Evolutionary conservation across 2,797 vertebrate species (phyloP).

Genomic region (Selene dorsalis): DNA sequence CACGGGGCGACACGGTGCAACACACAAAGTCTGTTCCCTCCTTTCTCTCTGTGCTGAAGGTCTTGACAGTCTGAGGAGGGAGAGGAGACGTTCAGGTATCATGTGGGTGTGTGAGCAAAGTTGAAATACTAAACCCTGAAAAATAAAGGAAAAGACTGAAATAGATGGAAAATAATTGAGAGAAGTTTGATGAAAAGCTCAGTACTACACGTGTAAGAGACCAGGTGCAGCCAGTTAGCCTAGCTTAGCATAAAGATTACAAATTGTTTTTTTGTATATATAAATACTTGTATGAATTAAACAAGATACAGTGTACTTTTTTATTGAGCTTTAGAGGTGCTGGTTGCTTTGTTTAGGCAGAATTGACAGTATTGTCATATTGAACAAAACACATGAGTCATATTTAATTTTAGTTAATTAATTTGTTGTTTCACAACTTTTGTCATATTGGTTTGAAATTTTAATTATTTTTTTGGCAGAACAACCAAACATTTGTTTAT

Average conservation of each 20-base stretch:
- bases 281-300: not conserved
- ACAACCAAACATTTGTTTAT: not conserved
- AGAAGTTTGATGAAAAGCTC: not conserved
- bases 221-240: no score
- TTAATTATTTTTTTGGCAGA: not conserved
- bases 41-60: conserved; percentile 93
- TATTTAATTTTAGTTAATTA: no score
- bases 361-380: no score
- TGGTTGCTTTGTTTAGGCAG: no score
- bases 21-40: conserved; percentile 95
- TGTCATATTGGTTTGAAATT: not conserved
- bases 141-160: not conserved
- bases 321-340: not conserved
- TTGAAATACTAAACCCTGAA: not conserved
- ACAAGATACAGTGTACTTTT: no score
- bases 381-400: no score
- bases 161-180: not conserved
- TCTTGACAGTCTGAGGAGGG: conserved; percentile 89
- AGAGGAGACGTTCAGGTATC: not conserved
- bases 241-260: not conserved
- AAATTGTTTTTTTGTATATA: not conserved
- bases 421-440: not conserved
- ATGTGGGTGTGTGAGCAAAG: not conserved
- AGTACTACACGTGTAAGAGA: not conserved
- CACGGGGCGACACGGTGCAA: conserved; percentile 93